Evolutionary conservation across 1,140 invertebrate species (phyloP), one percentile per base, ranked within the genome.

Genomic region (Philotrypesis tridentata): DNA sequence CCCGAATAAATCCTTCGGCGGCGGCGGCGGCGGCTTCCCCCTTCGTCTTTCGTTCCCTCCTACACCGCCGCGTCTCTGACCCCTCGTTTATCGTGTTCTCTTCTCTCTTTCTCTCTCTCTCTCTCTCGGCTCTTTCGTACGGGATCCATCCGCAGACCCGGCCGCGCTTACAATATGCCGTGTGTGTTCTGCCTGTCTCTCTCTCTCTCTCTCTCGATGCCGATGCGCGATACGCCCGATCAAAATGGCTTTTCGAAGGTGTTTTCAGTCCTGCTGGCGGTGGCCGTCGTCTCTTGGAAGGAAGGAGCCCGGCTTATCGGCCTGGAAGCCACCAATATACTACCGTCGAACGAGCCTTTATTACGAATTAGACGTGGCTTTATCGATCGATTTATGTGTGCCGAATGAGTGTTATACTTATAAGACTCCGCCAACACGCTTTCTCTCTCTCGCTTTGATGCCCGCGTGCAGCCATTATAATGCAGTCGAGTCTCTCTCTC

Each of bases 1-100:
- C 63, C 68, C 74, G 65, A 82, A 82, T 82, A 82, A 82, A 82
- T 82, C 80, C 80, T 77, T 55, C 61, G 43, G 48, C 55, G 21
- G 17, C 75, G 27, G 23, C 17, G 27, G 25, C 75, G 27, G 23
- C 17, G 71, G 9, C 40, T 73, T 60, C 48, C 43, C 71, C 33
- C 43, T n/a, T 60, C 25, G 17, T 55, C 40, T 25, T 40, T 37
- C 17, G 67, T 33, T 37, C 65, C 77, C 67, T 79, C 67, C 65
- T 72, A 61, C 77, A 79, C 40, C 17, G 21, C 25, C 8, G 25
- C n/a, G n/a, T n/a, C n/a, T n/a, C 71, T 37, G 60, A 23, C 70
- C 68, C 71, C 60, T 65, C 63, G 61, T 70, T 76, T 40, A 81
- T 75, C 61, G 12, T 8, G 33, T 55, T 55, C 48, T n/a, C n/a